Conservation (phyloP, 2,113 vertebrate genomes). For the Lamprotornis superbus region DNA sequence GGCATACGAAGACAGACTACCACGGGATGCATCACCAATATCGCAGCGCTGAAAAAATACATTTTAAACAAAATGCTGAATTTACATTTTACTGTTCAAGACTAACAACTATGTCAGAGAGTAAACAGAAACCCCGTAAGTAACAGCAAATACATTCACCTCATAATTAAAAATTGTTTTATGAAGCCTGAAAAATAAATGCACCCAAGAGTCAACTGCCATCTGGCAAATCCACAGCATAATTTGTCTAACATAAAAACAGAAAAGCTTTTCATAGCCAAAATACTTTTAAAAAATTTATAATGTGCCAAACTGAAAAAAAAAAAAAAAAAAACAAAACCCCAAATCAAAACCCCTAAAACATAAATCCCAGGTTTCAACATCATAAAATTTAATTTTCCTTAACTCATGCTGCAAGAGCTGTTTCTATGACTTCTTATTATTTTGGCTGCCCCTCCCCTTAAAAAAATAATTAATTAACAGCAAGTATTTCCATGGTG, state of each 20-base stretch:
- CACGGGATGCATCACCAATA: slow-evolving; percentile 96
- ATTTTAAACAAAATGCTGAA: neutral
- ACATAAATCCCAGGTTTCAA: neutral
- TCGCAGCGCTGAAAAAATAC: slow-evolving; percentile 87
- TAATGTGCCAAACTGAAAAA: neutral
- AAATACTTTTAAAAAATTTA: neutral
- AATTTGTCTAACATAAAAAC: neutral
- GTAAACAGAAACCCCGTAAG: neutral
- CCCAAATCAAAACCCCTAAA: neutral
- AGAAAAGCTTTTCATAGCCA: neutral
- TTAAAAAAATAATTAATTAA: neutral
- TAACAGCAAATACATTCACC: neutral
- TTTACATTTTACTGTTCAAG: neutral
- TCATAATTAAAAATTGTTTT: slow-evolving; percentile 1
- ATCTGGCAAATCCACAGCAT: slow-evolving; percentile 10
- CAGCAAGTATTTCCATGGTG: neutral
- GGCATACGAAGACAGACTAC: slow-evolving; percentile 97
- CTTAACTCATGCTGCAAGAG: neutral
- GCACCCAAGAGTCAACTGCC: neutral
- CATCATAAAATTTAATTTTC: neutral
- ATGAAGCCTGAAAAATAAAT: slow-evolving; percentile 21
- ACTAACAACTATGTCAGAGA: neutral
- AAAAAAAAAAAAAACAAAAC: neutral
- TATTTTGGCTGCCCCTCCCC: neutral
- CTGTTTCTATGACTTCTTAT: neutral